Conservation (phyloP, 2,888 invertebrate genomes). For the Hemaris fuciformis region DNA sequence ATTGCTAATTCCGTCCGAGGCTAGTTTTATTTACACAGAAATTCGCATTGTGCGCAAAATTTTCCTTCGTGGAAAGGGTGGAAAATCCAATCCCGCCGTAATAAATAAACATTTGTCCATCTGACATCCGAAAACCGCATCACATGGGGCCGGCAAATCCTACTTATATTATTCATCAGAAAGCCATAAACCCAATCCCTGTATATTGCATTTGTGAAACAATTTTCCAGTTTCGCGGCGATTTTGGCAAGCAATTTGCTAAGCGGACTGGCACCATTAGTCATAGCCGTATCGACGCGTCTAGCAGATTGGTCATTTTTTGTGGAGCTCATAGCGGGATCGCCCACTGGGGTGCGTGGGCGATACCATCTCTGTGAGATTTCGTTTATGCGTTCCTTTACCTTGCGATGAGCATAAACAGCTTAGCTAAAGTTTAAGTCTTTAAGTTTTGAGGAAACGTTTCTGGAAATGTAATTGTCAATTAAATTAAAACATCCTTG, state of each 20-base stretch:
- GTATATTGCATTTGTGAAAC: slow-evolving; percentile 72
- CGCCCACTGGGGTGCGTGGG: slow-evolving; percentile 55
- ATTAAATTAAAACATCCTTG: not conserved
- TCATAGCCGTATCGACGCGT: slow-evolving; percentile 71
- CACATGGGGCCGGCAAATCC: slow-evolving; percentile 60
- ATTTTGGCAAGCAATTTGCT: slow-evolving; percentile 75
- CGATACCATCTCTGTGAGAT: slow-evolving; percentile 22
- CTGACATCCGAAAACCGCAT: slow-evolving; percentile 39
- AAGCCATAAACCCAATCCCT: slow-evolving; percentile 64
- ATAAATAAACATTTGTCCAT: slow-evolving; percentile 56
- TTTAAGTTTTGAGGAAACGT: not conserved
- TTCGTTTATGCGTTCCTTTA: slow-evolving; percentile 6
- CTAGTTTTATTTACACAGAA: slow-evolving; percentile 62
- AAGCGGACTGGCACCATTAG: slow-evolving; percentile 68
- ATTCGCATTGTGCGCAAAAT: slow-evolving; percentile 18
- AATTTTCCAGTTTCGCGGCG: slow-evolving; percentile 75
- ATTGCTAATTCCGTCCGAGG: slow-evolving; percentile 70
- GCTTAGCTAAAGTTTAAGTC: not conserved
- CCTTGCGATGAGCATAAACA: not conserved
- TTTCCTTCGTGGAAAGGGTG: slow-evolving; percentile 13
- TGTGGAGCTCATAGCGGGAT: slow-evolving; percentile 52
- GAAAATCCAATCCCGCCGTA: slow-evolving; percentile 27
- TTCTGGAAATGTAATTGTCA: not conserved
- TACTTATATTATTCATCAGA: slow-evolving; percentile 69
- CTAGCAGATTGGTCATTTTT: slow-evolving; percentile 73